Conservation (phyloP, 2,888 invertebrate species). For the Perithous albicinctus region DNA sequence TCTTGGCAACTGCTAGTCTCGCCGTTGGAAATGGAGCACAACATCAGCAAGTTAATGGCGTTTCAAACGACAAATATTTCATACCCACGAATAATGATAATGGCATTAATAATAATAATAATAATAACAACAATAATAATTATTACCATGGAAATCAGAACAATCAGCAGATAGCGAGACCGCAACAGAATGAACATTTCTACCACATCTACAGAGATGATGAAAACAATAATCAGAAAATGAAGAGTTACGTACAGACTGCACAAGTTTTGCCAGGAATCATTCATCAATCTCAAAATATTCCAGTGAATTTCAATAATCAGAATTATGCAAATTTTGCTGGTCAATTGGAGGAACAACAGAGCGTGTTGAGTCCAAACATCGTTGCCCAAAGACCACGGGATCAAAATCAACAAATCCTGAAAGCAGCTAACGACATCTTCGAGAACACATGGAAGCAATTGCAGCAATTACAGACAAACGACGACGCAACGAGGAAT, state of each 20-base stretch:
- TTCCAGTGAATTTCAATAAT: constrained; percentile 68
- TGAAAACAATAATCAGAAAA: constrained; percentile 44
- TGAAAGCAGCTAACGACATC: constrained; percentile 75
- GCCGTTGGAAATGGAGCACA: constrained; percentile 74
- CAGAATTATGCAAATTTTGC: constrained; percentile 67
- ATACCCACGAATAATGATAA: constrained; percentile 34
- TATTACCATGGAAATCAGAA: constrained; percentile 68
- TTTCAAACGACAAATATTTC: constrained; percentile 30
- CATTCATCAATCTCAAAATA: constrained; percentile 72
- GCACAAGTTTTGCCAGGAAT: constrained; percentile 77
- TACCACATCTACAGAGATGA: constrained; percentile 66
- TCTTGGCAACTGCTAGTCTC: constrained; percentile 77
- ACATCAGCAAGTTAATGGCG: constrained; percentile 14
- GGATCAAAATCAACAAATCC: constrained; percentile 72
- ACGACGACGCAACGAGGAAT: constrained; percentile 62
- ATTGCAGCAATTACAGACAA: constrained; percentile 76
- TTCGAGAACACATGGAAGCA: constrained; percentile 77
- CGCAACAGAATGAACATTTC: constrained; percentile 68
- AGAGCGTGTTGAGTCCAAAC: constrained; percentile 34
- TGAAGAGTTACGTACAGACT: constrained; percentile 70
- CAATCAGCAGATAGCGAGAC: constrained; percentile 66
- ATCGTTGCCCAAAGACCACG: constrained; percentile 61
- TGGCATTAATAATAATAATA: constrained; percentile 8
- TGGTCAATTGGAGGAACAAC: constrained; percentile 49
- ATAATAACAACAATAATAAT: constrained; percentile 55